Evolutionary conservation across 2,888 invertebrate species (phyloP).

Genomic region (Thereva nobilitata): DNA sequence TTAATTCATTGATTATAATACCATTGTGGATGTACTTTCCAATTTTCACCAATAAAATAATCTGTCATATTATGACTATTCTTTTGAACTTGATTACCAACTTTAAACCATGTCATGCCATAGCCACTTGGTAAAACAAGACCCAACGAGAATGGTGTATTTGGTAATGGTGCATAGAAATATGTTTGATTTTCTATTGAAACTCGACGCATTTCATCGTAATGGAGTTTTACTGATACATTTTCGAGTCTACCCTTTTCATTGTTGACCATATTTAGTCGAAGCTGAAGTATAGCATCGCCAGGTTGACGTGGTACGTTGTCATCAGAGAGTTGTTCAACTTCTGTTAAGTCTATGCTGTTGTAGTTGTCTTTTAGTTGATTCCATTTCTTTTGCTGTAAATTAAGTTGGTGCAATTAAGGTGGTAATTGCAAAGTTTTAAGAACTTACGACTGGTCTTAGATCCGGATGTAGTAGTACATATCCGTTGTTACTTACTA

Average conservation of each 20-base stretch:
- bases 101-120: slow-evolving; percentile 65
- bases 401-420: slow-evolving; percentile 1
- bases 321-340: slow-evolving; percentile 80
- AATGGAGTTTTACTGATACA: slow-evolving; percentile 78
- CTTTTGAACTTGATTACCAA: slow-evolving; percentile 76
- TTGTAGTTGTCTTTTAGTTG: slow-evolving; percentile 88
- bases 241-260: slow-evolving; percentile 67
- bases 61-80: slow-evolving; percentile 72
- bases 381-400: slow-evolving; percentile 24
- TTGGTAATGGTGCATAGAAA: slow-evolving; percentile 78
- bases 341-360: slow-evolving; percentile 93
- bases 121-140: slow-evolving; percentile 81
- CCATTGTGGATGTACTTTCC: slow-evolving; percentile 86
- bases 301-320: slow-evolving; percentile 69
- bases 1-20: slow-evolving; percentile 49
- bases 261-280: slow-evolving; percentile 74
- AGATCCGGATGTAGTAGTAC: slow-evolving; percentile 92
- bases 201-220: slow-evolving; percentile 83
- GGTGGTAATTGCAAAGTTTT: neutral
- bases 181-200: slow-evolving; percentile 80
- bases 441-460: slow-evolving; percentile 75
- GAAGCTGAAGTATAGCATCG: slow-evolving; percentile 60
- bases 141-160: slow-evolving; percentile 86
- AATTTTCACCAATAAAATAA: slow-evolving; percentile 73
- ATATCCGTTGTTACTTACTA: slow-evolving; percentile 96